phyloP scores from a whole-genome alignment of 2,113 vertebrate species.

The Bucco capensis region DNA sequence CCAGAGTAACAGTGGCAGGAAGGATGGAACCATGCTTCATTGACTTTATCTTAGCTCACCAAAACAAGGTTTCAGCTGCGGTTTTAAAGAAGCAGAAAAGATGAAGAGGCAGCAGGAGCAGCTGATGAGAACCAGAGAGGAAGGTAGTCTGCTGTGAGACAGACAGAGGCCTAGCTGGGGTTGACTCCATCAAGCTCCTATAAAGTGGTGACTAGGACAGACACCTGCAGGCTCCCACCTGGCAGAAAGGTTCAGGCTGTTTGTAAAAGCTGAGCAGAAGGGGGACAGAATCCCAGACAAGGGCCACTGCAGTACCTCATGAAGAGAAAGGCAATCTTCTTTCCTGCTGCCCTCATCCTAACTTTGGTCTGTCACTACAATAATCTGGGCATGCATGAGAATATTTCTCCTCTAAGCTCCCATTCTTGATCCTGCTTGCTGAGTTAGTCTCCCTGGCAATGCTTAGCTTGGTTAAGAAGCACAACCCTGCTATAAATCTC shows the following conservation, averaged over 20 bases:
- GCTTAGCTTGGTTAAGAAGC: neutral
- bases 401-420: neutral
- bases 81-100: neutral
- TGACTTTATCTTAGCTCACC: neutral
- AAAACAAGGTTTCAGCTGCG: neutral
- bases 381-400: neutral
- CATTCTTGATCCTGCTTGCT: neutral
- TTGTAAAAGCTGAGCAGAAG: neutral
- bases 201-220: neutral
- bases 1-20: neutral
- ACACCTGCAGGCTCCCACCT: neutral
- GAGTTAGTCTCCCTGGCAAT: neutral
- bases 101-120: neutral
- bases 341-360: neutral
- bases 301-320: too few species aligned
- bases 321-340: neutral
- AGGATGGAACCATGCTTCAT: conserved; percentile 44
- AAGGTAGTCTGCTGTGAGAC: neutral
- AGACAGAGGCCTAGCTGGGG: accelerated
- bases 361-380: neutral
- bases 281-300: neutral
- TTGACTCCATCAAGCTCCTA: neutral
- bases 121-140: neutral
- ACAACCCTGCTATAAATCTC: neutral
- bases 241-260: neutral